These are phyloP conservation scores for Drosophila melanica DNA, from an alignment of 1,140 invertebrate species.

Conservation along the genomic window DNA sequence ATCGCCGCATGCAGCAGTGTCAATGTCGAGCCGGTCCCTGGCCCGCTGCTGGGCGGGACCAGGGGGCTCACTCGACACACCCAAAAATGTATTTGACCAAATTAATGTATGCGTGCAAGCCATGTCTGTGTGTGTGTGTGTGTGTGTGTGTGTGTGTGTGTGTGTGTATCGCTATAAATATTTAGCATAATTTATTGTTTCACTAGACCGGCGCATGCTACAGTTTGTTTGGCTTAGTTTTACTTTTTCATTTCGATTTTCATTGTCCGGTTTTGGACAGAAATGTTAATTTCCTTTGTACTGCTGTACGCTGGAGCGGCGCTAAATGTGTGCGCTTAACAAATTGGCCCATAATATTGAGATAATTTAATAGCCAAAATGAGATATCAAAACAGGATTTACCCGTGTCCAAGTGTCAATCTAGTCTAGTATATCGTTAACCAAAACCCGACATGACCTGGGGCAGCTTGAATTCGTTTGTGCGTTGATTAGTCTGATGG, in stretches of 20 bases:
- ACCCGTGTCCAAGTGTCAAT: constrained; percentile 28
- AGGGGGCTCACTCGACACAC: constrained; percentile 47
- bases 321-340: constrained; percentile 73
- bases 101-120: constrained; percentile 56
- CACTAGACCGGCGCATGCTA: constrained; percentile 50
- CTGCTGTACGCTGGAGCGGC: constrained; percentile 33
- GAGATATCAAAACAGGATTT: constrained; percentile 68
- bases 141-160: constrained; percentile 31
- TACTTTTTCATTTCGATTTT: constrained; percentile 47
- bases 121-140: constrained; percentile 17
- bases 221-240: constrained; percentile 19
- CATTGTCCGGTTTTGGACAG: constrained; percentile 4
- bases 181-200: constrained; percentile 77
- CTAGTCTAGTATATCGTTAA: neutral
- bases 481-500: constrained; percentile 5
- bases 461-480: constrained; percentile 3
- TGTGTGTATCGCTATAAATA: constrained; percentile 41
- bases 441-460: constrained; percentile 4
- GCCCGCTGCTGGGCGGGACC: neutral
- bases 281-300: constrained; percentile 17
- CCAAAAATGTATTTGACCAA: constrained; percentile 71
- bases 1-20: constrained; percentile 48
- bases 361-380: constrained; percentile 57
- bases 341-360: constrained; percentile 75
- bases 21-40: constrained; percentile 61